Evolutionary conservation across 2,888 invertebrate species (phyloP).

Genomic region (Diaphora mendica): DNA sequence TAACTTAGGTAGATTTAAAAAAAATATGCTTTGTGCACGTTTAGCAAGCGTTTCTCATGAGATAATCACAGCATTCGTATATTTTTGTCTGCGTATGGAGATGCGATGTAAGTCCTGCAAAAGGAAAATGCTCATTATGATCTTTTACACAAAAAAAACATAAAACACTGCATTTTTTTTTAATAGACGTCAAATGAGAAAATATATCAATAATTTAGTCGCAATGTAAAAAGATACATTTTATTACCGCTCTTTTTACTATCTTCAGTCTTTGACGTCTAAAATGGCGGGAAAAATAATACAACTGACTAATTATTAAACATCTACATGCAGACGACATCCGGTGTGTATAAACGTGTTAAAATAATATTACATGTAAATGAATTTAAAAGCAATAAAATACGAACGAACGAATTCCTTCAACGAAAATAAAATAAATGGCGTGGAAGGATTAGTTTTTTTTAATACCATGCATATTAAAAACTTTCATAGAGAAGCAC

Average conservation of each 20-base stretch:
- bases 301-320: background rate
- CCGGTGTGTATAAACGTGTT: conserved; percentile 14
- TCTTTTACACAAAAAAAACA: background rate
- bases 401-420: conserved; percentile 35
- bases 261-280: conserved; percentile 11
- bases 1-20: conserved; percentile 65
- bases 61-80: conserved; percentile 86
- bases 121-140: conserved; percentile 40
- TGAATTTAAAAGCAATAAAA: conserved; percentile 25
- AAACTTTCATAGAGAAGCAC: conserved; percentile 3
- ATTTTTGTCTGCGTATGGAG: conserved; percentile 89
- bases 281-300: conserved; percentile 2
- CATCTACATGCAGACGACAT: conserved; percentile 37
- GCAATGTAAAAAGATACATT: background rate
- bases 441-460: background rate
- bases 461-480: conserved; percentile 29
- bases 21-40: conserved; percentile 56
- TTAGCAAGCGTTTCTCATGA: conserved; percentile 57
- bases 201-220: background rate
- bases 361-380: background rate
- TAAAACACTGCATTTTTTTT: background rate
- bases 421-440: conserved; percentile 36
- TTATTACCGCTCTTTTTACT: background rate
- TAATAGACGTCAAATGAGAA: conserved; percentile 2
- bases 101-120: conserved; percentile 89